phyloP scores from a whole-genome alignment of 2,113 vertebrate species.

The Rousettus leschenaultii region DNA sequence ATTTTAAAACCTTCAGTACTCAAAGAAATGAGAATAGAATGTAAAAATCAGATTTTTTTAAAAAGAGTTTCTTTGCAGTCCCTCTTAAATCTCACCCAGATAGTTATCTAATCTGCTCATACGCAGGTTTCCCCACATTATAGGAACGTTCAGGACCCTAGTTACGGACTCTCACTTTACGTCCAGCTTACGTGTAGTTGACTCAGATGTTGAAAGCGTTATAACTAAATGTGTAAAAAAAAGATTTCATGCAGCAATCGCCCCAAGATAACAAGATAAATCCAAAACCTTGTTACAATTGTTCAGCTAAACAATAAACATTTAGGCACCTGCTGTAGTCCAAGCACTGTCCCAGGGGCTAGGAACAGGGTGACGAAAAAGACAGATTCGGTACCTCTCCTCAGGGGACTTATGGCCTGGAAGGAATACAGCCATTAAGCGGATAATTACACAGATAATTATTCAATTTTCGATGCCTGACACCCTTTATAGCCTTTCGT shows the following conservation, averaged over 20 bases:
- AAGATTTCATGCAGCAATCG: background rate
- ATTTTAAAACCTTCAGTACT: background rate
- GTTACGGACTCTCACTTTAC: background rate
- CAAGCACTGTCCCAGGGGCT: background rate
- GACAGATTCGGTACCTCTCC: background rate
- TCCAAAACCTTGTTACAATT: background rate
- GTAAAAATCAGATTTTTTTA: background rate
- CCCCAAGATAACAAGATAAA: background rate
- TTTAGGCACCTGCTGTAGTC: background rate
- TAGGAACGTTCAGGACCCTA: background rate
- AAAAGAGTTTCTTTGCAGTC: background rate
- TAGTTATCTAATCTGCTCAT: background rate
- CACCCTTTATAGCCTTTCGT: background rate
- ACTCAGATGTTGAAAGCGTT: constrained; percentile 5
- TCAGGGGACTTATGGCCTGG: background rate
- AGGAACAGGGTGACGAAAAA: background rate
- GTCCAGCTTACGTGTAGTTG: background rate
- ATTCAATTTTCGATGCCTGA: background rate
- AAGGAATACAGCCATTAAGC: background rate
- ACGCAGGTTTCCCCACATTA: background rate
- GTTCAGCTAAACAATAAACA: background rate
- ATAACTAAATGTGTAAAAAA: background rate
- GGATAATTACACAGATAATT: constrained; percentile 26
- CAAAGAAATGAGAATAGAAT: background rate
- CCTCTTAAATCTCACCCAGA: background rate